These are phyloP conservation scores for Cephalopachus bancanus DNA, from an alignment of 2,797 vertebrate genomes.

Conservation along the genomic window DNA sequence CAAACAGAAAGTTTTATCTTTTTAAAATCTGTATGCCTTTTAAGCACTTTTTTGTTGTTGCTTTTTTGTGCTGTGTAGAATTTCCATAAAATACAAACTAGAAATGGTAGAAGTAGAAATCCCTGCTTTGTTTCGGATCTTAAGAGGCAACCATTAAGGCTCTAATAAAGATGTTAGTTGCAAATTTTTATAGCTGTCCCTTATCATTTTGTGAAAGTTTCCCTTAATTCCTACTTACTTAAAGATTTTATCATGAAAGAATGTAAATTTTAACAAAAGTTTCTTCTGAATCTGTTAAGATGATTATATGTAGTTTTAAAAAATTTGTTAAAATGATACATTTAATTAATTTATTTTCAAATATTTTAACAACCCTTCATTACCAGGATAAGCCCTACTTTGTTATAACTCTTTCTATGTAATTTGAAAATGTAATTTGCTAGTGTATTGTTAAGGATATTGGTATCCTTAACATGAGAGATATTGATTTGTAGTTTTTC, in stretches of 20 bases:
- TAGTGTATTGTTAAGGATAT: background rate
- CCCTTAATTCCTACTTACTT: background rate
- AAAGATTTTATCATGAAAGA: background rate
- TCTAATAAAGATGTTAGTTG: background rate
- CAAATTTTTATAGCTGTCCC: background rate
- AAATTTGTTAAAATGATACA: background rate
- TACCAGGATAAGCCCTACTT: background rate
- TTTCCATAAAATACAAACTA: background rate
- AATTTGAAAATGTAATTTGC: background rate
- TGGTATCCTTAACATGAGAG: background rate
- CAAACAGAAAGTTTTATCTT: background rate
- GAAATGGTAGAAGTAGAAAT: no score
- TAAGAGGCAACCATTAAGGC: no score
- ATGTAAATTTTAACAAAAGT: background rate
- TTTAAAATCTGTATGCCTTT: background rate
- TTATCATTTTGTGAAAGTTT: background rate
- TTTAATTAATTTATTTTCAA: background rate
- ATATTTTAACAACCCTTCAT: background rate
- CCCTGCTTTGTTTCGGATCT: background rate
- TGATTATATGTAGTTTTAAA: background rate
- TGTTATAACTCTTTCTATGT: conserved; percentile 16
- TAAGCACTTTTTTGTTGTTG: background rate
- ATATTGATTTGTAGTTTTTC: background rate
- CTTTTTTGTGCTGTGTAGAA: background rate
- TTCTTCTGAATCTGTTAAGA: background rate